These are phyloP conservation scores for Todiramphus chloris DNA, from an alignment of 2,113 vertebrate genomes.

Conservation along the genomic window DNA sequence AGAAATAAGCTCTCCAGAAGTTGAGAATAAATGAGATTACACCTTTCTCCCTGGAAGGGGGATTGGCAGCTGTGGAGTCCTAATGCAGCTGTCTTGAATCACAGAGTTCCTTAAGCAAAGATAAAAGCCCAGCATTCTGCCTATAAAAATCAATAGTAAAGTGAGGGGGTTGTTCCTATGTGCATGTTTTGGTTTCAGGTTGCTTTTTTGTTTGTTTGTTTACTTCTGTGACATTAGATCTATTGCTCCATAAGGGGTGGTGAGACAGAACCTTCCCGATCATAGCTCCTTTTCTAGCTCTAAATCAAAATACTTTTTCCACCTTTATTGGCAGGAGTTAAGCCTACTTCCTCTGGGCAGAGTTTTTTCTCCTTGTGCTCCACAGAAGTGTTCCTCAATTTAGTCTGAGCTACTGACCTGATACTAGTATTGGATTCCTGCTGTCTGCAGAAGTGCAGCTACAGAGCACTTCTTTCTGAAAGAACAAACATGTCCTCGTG, in stretches of 20 bases:
- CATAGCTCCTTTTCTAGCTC: background rate
- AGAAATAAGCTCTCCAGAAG: background rate
- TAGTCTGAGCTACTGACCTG: background rate
- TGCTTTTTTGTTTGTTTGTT: background rate
- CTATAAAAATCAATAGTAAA: background rate
- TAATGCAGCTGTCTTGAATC: background rate
- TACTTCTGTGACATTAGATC: background rate
- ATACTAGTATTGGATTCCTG: background rate
- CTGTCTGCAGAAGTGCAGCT: background rate
- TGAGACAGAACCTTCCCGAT: background rate
- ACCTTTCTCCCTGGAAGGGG: background rate
- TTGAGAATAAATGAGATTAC: background rate
- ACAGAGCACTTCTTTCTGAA: background rate
- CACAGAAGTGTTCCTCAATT: background rate
- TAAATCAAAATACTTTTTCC: background rate
- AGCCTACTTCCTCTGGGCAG: background rate
- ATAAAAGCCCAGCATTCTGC: background rate
- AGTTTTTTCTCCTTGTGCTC: background rate
- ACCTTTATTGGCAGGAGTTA: background rate
- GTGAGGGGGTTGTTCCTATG: fast-evolving
- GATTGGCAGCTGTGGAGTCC: background rate
- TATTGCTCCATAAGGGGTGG: background rate
- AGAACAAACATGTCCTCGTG: background rate
- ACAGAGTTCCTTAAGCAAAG: background rate
- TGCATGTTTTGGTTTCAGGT: background rate